These are phyloP conservation scores for Pachyseris speciosa DNA, from an alignment of 64 coral and sea anemone genomes.

Conservation along the genomic window DNA sequence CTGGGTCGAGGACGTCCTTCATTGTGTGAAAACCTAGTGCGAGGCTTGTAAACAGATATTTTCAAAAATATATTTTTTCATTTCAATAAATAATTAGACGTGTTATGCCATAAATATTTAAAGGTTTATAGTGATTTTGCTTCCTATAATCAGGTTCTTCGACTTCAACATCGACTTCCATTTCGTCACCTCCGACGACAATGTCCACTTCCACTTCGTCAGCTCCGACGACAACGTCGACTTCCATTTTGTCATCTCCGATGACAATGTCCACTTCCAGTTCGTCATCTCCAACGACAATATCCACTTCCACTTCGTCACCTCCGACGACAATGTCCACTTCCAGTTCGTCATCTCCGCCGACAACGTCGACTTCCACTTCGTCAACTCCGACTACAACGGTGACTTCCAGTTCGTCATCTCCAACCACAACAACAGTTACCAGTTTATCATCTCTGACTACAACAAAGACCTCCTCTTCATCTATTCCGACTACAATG, in stretches of 20 bases:
- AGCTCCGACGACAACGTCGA: background rate
- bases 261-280: background rate
- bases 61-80: too few relatives aligned
- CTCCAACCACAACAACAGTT: background rate
- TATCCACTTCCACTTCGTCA: background rate
- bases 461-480: background rate
- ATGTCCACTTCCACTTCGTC: background rate
- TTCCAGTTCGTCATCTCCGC: background rate
- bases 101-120: too few relatives aligned
- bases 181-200: background rate
- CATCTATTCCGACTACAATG: background rate
- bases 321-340: background rate
- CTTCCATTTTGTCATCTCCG: background rate
- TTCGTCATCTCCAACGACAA: background rate
- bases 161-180: background rate
- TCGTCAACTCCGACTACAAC: background rate
- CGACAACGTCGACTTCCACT: background rate
- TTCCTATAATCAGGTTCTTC: too few relatives aligned
- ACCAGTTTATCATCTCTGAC: background rate
- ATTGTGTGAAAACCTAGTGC: too few relatives aligned
- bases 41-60: too few relatives aligned
- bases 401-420: background rate
- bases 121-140: too few relatives aligned
- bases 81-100: too few relatives aligned
- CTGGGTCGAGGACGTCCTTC: too few relatives aligned